phyloP scores from a whole-genome alignment of 2,113 vertebrate genomes.

The Ahaetulla prasina region DNA sequence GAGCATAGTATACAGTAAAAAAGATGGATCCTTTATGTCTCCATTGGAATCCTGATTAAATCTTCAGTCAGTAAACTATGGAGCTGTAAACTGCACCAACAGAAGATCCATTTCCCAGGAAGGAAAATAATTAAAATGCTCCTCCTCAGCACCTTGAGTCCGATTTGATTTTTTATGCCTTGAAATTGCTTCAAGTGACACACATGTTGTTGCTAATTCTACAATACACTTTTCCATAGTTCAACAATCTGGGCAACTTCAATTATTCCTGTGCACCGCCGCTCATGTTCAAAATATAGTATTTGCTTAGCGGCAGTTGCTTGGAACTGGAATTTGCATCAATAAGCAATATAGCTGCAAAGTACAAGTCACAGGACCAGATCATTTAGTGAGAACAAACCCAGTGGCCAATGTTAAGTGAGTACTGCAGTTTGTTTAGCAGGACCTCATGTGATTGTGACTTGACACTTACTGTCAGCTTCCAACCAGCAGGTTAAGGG shows the following conservation, averaged over 20 bases:
- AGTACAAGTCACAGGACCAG: not conserved
- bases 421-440: not conserved
- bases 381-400: not conserved
- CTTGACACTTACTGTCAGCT: not conserved
- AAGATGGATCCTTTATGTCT: not conserved
- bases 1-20: not conserved
- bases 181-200: not conserved
- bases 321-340: not conserved
- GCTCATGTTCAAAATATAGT: not conserved
- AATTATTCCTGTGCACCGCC: not conserved
- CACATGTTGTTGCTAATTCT: not conserved
- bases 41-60: not conserved
- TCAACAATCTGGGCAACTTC: not conserved
- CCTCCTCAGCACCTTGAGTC: not conserved
- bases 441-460: not conserved
- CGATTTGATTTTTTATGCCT: not conserved
- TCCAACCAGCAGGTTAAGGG: not conserved
- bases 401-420: not conserved
- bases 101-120: not conserved
- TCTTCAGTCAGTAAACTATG: not conserved
- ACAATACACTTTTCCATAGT: not conserved
- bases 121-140: not conserved
- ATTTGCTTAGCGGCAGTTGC: not conserved
- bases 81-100: not conserved
- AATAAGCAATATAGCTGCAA: not conserved